Base-by-base conservation (phyloP, 2,113 vertebrate genomes). In the Cathartes aura region DNA sequence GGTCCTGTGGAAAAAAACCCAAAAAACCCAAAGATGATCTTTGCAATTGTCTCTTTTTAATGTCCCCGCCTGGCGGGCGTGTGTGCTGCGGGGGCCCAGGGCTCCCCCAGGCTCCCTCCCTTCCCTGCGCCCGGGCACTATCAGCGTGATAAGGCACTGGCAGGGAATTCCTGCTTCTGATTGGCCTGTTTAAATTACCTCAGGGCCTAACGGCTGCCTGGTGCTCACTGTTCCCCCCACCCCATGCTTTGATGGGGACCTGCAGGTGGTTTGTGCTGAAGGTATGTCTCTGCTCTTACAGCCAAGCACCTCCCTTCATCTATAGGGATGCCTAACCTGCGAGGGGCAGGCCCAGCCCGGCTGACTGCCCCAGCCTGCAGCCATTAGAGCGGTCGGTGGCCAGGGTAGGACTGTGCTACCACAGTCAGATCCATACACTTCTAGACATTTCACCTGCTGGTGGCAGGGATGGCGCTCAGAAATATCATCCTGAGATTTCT, bases 341-440 rank as follows among this genome's bases (percentile, higher is more conserved):
- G 5, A 24, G 40, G 21, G 45, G 14, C 52, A 18, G 22, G 16
- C 27, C 64, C 30, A 6, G 47, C 29, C 19, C 8, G 4, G 36
- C 32, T 11, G 1, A 2, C 42, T 18, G 50, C 32, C 26, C 12
- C 40, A 13, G 42, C 56, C 20, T n/a, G 19, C 2, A 0, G 29
- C 24, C 29, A 1, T 14, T 7, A 5, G 34, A 23, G 73, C 1
- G 0, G 5, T 2, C 11, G 8, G 18, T 10, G 32, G 21, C 16
- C 36, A 11, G 24, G 17, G 24, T 2, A 23, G 29, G 21, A 17
- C 19, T 10, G 26, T 12, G 38, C 55, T 15, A 8, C 11, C 11
- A 4, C 47, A 11, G 40, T 23, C 43, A 53, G 50, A 14, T 22
- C 11, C 40, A 3, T 22, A 3, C 2, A 0, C 14, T 34, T 45